Conservation (phyloP, 2,888 invertebrate genomes). For the Altica lythri region DNA sequence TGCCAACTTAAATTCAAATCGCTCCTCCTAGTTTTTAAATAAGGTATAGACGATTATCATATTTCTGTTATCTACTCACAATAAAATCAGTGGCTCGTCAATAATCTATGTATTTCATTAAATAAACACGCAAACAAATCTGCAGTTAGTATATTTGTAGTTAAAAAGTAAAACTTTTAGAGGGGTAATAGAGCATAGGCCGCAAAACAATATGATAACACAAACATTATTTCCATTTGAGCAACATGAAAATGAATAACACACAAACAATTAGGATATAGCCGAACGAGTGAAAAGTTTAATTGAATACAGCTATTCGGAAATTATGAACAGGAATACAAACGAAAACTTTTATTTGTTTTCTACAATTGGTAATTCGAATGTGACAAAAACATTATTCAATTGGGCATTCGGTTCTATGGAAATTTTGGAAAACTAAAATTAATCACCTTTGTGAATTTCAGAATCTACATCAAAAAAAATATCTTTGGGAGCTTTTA, state of each 20-base stretch:
- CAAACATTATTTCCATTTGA: slow-evolving; percentile 30
- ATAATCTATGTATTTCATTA: too few relatives aligned
- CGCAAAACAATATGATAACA: slow-evolving; percentile 29
- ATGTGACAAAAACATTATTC: slow-evolving; percentile 31
- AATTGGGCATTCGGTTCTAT: slow-evolving; percentile 14
- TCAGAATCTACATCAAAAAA: too few relatives aligned
- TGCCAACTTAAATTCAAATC: too few relatives aligned
- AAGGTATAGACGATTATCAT: too few relatives aligned
- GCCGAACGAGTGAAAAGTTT: slow-evolving; percentile 29
- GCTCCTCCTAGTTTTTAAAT: too few relatives aligned
- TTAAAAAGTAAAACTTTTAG: slow-evolving; percentile 1
- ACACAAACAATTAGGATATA: slow-evolving; percentile 31
- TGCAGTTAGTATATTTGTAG: too few relatives aligned
- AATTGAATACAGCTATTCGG: slow-evolving; percentile 28
- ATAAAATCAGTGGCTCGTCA: too few relatives aligned
- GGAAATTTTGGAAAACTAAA: slow-evolving; percentile 7
- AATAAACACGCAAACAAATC: too few relatives aligned
- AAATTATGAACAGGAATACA: slow-evolving; percentile 23
- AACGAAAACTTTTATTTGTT: slow-evolving; percentile 26
- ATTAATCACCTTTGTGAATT: too few relatives aligned
- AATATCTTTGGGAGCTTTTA: too few relatives aligned
- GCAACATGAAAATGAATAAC: slow-evolving; percentile 25
- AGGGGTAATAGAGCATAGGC: not conserved
- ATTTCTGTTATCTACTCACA: too few relatives aligned
- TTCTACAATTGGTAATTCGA: slow-evolving; percentile 23